phyloP scores from a whole-genome alignment of 2,797 vertebrate genomes.

The Melanotaenia boesemani region DNA sequence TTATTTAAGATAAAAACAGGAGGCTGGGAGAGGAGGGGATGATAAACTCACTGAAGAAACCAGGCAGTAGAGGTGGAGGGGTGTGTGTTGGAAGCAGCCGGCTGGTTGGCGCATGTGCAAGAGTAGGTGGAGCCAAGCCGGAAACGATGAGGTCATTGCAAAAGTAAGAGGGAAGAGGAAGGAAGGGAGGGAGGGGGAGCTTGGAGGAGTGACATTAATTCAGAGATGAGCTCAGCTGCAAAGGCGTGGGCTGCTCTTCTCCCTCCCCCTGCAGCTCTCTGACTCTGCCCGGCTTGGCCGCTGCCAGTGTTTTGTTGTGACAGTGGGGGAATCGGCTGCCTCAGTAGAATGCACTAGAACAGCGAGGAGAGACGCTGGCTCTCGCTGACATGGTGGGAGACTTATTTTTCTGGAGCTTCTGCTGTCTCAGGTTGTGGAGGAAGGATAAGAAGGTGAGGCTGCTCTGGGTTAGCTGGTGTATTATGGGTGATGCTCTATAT shows the following conservation, averaged over 20 bases:
- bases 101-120: conserved; percentile 53
- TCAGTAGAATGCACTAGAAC: conserved; percentile 73
- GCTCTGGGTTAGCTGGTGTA: conserved; percentile 17
- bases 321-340: conserved; percentile 50
- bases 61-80: background rate
- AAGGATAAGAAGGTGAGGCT: conserved; percentile 84
- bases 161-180: conserved; percentile 52
- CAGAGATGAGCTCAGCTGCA: conserved; percentile 84
- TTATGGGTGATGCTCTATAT: conserved; percentile 19
- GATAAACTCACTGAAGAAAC: conserved; percentile 45
- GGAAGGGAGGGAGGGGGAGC: conserved; percentile 27
- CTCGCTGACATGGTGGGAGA: conserved; percentile 84
- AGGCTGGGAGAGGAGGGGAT: conserved; percentile 8
- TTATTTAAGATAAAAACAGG: conserved; percentile 36
- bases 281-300: conserved; percentile 49
- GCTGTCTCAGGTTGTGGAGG: conserved; percentile 86
- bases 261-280: conserved; percentile 43
- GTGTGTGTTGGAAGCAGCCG: conserved; percentile 37
- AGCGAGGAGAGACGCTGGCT: conserved; percentile 46
- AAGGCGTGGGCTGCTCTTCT: conserved; percentile 69
- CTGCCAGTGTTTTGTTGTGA: conserved; percentile 76
- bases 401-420: conserved; percentile 85
- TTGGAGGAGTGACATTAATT: conserved; percentile 73
- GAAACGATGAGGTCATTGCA: conserved; percentile 81
- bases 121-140: conserved; percentile 69